Evolutionary conservation across 1,140 invertebrate species (phyloP).

Genomic region (Pantala flavescens): DNA sequence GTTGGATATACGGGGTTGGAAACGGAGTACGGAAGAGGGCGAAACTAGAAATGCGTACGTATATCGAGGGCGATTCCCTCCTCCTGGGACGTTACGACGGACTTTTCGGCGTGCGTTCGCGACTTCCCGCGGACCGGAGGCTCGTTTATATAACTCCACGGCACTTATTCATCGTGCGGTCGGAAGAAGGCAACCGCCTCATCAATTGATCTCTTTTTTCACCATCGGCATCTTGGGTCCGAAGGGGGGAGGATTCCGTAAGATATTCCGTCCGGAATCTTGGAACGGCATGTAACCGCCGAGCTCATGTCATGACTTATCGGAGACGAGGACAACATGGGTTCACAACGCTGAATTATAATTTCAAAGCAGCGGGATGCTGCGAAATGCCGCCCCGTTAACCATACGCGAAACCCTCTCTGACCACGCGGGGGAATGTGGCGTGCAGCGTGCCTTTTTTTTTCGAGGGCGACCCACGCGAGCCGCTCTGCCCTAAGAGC

Average conservation of each 20-base stretch:
- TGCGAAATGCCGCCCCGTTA: not conserved
- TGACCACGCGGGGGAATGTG: not conserved
- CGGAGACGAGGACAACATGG: not conserved
- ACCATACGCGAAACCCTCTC: not conserved
- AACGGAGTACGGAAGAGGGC: too few relatives aligned
- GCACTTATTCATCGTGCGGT: too few relatives aligned
- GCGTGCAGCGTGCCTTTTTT: not conserved
- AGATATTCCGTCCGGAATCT: not conserved
- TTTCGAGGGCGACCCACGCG: too few relatives aligned
- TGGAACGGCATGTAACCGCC: not conserved
- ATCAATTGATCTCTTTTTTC: too few relatives aligned
- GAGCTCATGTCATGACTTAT: constrained; percentile 1
- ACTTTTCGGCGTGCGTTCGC: too few relatives aligned
- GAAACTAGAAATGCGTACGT: too few relatives aligned
- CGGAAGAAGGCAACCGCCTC: too few relatives aligned
- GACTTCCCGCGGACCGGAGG: too few relatives aligned
- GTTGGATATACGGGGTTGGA: too few relatives aligned
- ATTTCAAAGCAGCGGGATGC: not conserved
- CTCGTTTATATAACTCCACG: too few relatives aligned
- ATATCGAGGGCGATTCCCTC: too few relatives aligned
- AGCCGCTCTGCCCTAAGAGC: not conserved
- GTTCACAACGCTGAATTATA: constrained; percentile 3
- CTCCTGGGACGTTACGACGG: too few relatives aligned
- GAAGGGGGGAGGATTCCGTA: not conserved
- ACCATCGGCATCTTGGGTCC: not conserved